These are phyloP conservation scores for Hirtodrosophila trivittata DNA, from an alignment of 2,888 invertebrate genomes.

Conservation along the genomic window DNA sequence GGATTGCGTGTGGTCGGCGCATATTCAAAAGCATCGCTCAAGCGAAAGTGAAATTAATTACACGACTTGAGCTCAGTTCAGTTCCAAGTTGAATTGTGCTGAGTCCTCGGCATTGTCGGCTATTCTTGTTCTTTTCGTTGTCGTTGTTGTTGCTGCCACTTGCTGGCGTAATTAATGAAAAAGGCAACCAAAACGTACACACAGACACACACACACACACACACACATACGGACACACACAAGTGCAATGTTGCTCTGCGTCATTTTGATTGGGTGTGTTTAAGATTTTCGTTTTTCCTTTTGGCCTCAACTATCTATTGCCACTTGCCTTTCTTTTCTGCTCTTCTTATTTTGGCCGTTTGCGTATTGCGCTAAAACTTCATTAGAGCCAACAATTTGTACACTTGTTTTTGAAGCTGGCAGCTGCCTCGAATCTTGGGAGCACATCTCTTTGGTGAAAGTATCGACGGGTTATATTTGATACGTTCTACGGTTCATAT, in stretches of 20 bases:
- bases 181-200: constrained; percentile 37
- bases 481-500: constrained; percentile 10
- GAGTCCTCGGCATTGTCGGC: constrained; percentile 34
- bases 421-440: background rate
- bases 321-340: constrained; percentile 9
- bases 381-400: constrained; percentile 55
- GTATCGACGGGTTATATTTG: constrained; percentile 25
- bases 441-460: constrained; percentile 22
- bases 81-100: constrained; percentile 38
- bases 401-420: constrained; percentile 30
- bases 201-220: constrained; percentile 13
- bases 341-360: constrained; percentile 19
- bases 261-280: constrained; percentile 27
- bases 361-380: constrained; percentile 60
- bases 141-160: constrained; percentile 28
- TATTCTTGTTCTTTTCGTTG: constrained; percentile 3
- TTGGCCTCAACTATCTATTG: constrained; percentile 23
- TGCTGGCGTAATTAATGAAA: constrained; percentile 69
- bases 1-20: constrained; percentile 66
- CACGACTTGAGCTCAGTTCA: constrained; percentile 57
- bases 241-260: constrained; percentile 22
- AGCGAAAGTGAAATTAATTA: constrained; percentile 77
- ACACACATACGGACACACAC: constrained; percentile 5
- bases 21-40: constrained; percentile 76
- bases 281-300: constrained; percentile 20